phyloP scores from a whole-genome alignment of 1,140 invertebrate species.

The Sitophilus oryzae region DNA sequence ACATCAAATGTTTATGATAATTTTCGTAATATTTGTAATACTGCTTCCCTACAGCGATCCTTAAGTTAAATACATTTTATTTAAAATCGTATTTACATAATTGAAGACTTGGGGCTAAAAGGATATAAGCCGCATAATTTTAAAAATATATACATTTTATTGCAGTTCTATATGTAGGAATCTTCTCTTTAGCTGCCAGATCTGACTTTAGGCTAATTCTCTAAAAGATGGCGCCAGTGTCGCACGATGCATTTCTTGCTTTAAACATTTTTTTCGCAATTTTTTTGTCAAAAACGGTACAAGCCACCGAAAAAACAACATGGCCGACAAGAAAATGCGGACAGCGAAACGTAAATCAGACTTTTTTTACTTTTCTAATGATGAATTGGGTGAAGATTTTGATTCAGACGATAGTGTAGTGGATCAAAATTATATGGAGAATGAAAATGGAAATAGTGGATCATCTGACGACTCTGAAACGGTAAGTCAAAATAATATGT shows the following conservation, averaged over 20 bases:
- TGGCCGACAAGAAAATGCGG: constrained; percentile 1
- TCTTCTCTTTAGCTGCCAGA: too few species aligned
- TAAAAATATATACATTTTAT: not conserved
- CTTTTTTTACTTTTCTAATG: too few species aligned
- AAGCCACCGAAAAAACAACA: not conserved
- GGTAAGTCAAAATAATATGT: not conserved
- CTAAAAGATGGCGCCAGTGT: not conserved
- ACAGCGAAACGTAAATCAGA: too few species aligned
- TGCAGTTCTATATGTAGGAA: not conserved
- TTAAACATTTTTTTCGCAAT: too few species aligned
- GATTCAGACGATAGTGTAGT: too few species aligned
- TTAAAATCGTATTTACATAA: too few species aligned
- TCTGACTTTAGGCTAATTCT: not conserved
- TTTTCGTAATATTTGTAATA: too few species aligned
- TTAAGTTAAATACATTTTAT: too few species aligned
- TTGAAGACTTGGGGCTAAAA: not conserved
- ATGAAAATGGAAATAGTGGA: not conserved
- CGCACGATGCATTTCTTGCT: not conserved
- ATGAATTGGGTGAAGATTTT: too few species aligned
- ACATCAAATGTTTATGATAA: too few species aligned
- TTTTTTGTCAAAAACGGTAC: not conserved
- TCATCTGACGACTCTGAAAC: not conserved
- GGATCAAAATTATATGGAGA: too few species aligned
- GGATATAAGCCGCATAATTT: not conserved
- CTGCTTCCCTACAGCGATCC: too few species aligned